phyloP scores from a whole-genome alignment of 1,140 invertebrate species.

The Laupala kohalensis region DNA sequence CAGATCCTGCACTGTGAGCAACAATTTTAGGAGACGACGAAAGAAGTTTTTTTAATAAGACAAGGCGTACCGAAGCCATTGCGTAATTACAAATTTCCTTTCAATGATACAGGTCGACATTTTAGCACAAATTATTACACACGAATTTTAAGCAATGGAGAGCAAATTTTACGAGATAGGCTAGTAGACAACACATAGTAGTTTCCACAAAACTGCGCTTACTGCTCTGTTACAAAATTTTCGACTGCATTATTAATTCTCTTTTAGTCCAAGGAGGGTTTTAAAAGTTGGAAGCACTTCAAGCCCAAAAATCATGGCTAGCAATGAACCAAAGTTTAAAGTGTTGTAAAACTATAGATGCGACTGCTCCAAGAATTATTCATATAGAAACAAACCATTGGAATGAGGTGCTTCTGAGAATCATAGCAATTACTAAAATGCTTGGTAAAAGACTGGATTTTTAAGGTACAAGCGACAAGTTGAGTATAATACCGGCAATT shows the following conservation, averaged over 20 bases:
- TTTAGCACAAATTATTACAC: constrained; percentile 15
- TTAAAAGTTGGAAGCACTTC: constrained; percentile 9
- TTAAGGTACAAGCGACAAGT: constrained; percentile 5
- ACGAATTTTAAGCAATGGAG: constrained; percentile 16
- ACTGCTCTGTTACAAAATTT: constrained; percentile 17
- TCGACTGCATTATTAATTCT: constrained; percentile 13
- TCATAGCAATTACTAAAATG: constrained; percentile 9
- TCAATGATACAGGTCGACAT: constrained; percentile 14
- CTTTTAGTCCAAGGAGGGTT: constrained; percentile 13
- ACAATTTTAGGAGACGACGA: no score
- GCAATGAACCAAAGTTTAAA: no score
- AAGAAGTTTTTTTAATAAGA: no score
- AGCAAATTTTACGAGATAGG: constrained; percentile 17
- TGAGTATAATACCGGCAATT: constrained; percentile 15
- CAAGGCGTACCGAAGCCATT: no score
- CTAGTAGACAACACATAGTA: constrained; percentile 15
- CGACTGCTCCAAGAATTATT: not conserved
- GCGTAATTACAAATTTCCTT: not conserved
- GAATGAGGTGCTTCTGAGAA: not conserved
- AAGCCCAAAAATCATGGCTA: constrained; percentile 12
- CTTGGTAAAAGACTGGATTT: constrained; percentile 10
- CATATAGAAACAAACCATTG: constrained; percentile 5
- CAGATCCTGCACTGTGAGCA: no score
- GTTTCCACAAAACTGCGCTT: constrained; percentile 17
- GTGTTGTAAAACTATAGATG: constrained; percentile 11